Base-by-base conservation (phyloP, 2,797 vertebrate genomes). In the Protonibea diacanthus region DNA sequence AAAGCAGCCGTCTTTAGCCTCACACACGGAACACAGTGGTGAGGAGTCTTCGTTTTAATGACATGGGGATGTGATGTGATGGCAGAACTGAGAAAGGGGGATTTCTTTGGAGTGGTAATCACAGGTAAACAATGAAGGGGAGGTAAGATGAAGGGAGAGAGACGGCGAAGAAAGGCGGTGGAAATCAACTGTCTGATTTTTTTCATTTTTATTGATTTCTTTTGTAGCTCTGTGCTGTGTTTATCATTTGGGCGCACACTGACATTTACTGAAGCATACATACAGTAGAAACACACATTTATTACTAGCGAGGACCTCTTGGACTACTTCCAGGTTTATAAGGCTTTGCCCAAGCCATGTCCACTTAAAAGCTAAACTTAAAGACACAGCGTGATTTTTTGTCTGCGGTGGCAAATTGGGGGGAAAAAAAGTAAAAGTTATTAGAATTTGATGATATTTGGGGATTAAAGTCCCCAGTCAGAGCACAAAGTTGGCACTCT, bases 21-120 rank as follows among this genome's bases (percentile, higher is more conserved):
- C 55, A 25, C n/a, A 45, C 44, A 9, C 45, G 18, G 61, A 47
- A 27, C 27, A n/a, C 17, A 15, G 33, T 68, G 20, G 10, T 5
- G 17, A 10, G 14, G 48, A 74, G 78, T 42, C 68, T 70, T 84
- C n/a, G 21, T 68, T 83, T 85, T 57, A 76, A 83, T 71, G 58
- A 78, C 55, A 40, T 15, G 25, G 62, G 52, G 8, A 70, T 62
- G 52, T 13, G 67, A 76, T 82, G 84, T 59, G 60, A 80, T 42
- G 76, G 81, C 58, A 13, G 73, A 74, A 25, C 5, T 40, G 60
- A 74, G 76, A 21, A 66, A 10, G 51, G 40, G 33, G 67, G 60
- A 75, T 81, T 90, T 86, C 63, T 84, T 86, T 81, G 65, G 72
- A 77, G 77, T 71, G 69, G 56, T 72, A 84, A 86, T 89, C 81